Conservation (phyloP, 2,113 vertebrate genomes). For the Bagarius yarrelli region DNA sequence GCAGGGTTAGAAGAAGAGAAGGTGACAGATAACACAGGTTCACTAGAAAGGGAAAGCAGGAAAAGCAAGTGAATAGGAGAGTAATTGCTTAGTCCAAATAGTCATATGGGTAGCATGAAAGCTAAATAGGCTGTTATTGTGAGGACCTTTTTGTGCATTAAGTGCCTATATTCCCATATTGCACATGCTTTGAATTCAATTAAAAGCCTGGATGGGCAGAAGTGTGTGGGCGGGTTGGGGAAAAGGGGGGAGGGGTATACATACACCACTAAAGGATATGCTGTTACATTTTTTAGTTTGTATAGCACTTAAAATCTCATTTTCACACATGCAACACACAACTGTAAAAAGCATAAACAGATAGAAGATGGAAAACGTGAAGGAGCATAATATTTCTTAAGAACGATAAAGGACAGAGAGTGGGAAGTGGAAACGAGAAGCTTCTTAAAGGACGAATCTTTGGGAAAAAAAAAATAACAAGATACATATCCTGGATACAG, state of each 20-base stretch:
- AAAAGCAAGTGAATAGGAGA: constrained; percentile 25
- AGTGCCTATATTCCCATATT: constrained; percentile 12
- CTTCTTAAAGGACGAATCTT: background rate
- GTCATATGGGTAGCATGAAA: constrained; percentile 31
- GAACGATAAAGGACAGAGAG: background rate
- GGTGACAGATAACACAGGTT: background rate
- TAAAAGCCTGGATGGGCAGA: constrained; percentile 10
- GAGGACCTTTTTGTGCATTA: constrained; percentile 35
- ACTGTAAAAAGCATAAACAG: background rate
- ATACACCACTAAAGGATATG: background rate
- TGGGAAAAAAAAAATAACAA: background rate
- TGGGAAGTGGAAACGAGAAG: background rate
- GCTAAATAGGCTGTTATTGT: constrained; percentile 42
- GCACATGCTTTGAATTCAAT: constrained; percentile 28
- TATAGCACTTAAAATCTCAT: constrained; percentile 3
- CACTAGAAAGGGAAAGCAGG: background rate
- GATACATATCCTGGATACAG: constrained; percentile 8
- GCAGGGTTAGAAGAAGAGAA: background rate
- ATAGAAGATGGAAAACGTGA: background rate
- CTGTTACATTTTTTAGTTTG: background rate
- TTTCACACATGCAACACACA: background rate
- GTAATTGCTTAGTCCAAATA: constrained; percentile 32
- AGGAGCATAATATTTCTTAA: background rate
- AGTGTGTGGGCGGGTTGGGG: constrained; percentile 4
- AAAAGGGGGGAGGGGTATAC: background rate